Evolutionary conservation across 2,797 vertebrate genomes (phyloP), one percentile per base, ranked within the genome.

Genomic region (Macropodus opercularis): DNA sequence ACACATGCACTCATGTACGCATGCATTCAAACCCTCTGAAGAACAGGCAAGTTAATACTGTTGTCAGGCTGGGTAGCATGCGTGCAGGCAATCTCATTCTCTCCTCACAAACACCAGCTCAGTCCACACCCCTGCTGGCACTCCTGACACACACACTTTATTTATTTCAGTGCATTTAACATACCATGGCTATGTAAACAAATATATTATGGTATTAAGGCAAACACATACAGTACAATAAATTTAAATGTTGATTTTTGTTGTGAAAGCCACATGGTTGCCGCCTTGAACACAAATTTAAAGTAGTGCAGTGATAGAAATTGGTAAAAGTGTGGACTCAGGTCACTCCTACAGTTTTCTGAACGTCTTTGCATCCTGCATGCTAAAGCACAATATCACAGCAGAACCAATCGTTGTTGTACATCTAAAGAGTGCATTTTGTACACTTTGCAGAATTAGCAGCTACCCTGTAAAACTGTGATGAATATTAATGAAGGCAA

Each of bases 21-120:
- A 90, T 88, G 85, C 89, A 60, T 76, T 85, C 83, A 60, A 76
- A 77, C 50, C 35, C 79, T 68, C 64, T 74, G 74, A 65, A 55
- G 57, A 72, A 79, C 89, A 92, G 89, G 91, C 91, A 83, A 81
- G 85, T 86, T 82, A 77, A 75, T 80, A 77, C 81, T 63, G 29
- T 81, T 63, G 58, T 88, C 91, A 91, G 83, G 90, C 90, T 86
- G 69, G 57, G 85, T 49, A 76, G 79, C 91, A 92, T 92, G 90
- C 92, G 89, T 69, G 88, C 91, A 90, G 83, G 92, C 90, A 87
- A 74, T 73, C 66, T 59, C 82, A 76, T 68, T 63, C 59, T 46
- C 62, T 67, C 59, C 50, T 63, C 40, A 75, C 66, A 53, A 41
- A 56, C 35, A 34, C 8, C 48, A 24, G 26, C 59, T 68, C 65